Conservation (phyloP, 2,888 invertebrate species). For the Nomada ferruginata region DNA sequence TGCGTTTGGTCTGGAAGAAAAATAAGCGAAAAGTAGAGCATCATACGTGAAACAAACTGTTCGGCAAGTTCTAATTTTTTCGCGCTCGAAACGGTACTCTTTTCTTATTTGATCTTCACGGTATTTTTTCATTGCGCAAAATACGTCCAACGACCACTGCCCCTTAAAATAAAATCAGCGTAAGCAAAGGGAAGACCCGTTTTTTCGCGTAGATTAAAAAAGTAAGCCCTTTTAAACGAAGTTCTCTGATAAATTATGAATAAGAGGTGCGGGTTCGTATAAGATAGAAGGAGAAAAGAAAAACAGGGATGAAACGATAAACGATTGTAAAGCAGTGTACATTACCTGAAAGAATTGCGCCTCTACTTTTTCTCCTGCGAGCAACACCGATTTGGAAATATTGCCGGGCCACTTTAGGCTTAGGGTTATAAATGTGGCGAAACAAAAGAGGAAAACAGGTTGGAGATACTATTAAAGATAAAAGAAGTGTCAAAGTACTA, state of each 20-base stretch:
- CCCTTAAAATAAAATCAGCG: constrained; percentile 44
- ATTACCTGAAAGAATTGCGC: constrained; percentile 26
- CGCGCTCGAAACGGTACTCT: constrained; percentile 22
- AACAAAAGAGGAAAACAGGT: constrained; percentile 27
- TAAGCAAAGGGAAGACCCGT: constrained; percentile 21
- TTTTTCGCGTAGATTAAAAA: constrained; percentile 27
- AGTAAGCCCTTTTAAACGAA: not conserved
- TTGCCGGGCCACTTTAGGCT: constrained; percentile 74
- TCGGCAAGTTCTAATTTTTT: constrained; percentile 42
- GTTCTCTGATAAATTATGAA: not conserved
- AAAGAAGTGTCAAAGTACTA: constrained; percentile 80
- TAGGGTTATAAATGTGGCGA: constrained; percentile 64
- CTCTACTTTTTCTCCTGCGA: constrained; percentile 56
- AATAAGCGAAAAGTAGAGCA: not conserved
- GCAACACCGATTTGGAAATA: constrained; percentile 77
- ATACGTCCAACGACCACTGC: constrained; percentile 71
- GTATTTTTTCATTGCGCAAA: constrained; percentile 49
- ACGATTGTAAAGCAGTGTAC: constrained; percentile 29
- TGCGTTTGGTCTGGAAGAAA: constrained; percentile 21
- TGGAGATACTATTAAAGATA: constrained; percentile 71
- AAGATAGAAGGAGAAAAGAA: not conserved
- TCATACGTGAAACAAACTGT: constrained; percentile 1
- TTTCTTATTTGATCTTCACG: constrained; percentile 47
- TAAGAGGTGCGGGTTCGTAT: constrained; percentile 13
- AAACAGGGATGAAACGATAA: constrained; percentile 1